These are phyloP conservation scores for Crotalus tigris DNA, from an alignment of 2,113 vertebrate species.

Conservation along the genomic window DNA sequence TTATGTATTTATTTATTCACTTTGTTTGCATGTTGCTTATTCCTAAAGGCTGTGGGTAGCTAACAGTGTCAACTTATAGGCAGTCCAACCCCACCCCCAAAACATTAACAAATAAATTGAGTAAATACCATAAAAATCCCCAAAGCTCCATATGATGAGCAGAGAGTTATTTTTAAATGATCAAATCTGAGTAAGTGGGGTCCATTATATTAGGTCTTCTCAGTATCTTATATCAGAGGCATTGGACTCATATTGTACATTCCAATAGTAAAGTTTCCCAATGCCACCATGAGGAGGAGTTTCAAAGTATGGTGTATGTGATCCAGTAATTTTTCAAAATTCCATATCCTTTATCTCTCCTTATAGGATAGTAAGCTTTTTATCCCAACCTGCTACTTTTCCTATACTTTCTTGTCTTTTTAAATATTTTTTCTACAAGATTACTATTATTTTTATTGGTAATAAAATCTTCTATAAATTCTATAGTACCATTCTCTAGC, in stretches of 20 bases:
- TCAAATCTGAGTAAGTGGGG: not conserved
- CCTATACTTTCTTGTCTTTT: not conserved
- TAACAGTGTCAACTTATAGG: not conserved
- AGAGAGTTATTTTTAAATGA: not conserved
- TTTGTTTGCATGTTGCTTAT: not conserved
- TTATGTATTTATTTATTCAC: not conserved
- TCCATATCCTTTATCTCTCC: not conserved
- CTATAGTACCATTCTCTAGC: not conserved
- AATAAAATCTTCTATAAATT: not conserved
- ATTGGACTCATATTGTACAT: not conserved
- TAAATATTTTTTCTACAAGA: not conserved
- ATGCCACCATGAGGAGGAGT: not conserved
- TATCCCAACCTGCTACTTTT: not conserved
- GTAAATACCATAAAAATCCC: not conserved
- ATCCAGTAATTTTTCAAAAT: not conserved
- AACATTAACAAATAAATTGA: not conserved
- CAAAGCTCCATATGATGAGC: not conserved
- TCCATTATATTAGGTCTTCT: not conserved
- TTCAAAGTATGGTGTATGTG: not conserved
- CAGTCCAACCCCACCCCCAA: not conserved
- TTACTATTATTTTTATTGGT: not conserved
- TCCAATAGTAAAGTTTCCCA: not conserved
- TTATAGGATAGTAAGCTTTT: not conserved
- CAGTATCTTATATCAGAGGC: not conserved
- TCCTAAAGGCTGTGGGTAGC: not conserved